Conservation (phyloP, 2,113 vertebrate genomes). For the Polyodon spathula region DNA sequence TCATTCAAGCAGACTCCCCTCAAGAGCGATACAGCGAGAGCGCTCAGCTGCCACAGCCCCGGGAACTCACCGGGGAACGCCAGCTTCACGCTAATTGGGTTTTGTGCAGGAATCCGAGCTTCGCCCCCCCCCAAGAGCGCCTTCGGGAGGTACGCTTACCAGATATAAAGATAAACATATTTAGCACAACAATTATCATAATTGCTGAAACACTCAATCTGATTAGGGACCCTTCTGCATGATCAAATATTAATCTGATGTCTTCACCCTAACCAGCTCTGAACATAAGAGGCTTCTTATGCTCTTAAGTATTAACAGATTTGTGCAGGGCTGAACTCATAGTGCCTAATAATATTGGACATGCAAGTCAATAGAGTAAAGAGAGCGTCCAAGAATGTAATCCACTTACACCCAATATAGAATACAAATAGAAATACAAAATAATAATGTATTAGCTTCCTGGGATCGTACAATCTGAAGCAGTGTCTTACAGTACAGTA, state of each 20-base stretch:
- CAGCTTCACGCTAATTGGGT: conserved; percentile 86
- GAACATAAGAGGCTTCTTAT: conserved; percentile 83
- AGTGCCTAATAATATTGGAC: conserved; percentile 83
- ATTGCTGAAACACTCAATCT: conserved; percentile 91
- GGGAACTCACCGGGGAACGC: conserved; percentile 61
- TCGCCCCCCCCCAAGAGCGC: conserved; percentile 54
- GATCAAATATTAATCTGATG: conserved; percentile 97
- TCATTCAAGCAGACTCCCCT: conserved; percentile 70
- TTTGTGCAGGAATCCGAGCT: conserved; percentile 74
- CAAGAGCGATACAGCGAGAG: conserved; percentile 57
- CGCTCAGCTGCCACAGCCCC: conserved; percentile 55
- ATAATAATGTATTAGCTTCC: conserved; percentile 44
- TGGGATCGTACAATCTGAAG: conserved; percentile 41
- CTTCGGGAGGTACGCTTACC: conserved; percentile 67
- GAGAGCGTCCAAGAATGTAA: conserved; percentile 68
- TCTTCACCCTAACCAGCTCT: conserved; percentile 81
- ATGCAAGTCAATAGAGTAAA: conserved; percentile 63
- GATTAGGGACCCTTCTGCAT: conserved; percentile 89
- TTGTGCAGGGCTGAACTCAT: conserved; percentile 78
- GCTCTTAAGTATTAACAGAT: conserved; percentile 93
- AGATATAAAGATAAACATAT: conserved; percentile 81
- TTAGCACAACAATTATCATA: conserved; percentile 96
- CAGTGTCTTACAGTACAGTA: too few relatives aligned
- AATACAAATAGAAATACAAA: conserved; percentile 53
- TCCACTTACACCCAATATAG: conserved; percentile 82